phyloP scores from a whole-genome alignment of 2,113 vertebrate genomes.

The Perca fluviatilis region DNA sequence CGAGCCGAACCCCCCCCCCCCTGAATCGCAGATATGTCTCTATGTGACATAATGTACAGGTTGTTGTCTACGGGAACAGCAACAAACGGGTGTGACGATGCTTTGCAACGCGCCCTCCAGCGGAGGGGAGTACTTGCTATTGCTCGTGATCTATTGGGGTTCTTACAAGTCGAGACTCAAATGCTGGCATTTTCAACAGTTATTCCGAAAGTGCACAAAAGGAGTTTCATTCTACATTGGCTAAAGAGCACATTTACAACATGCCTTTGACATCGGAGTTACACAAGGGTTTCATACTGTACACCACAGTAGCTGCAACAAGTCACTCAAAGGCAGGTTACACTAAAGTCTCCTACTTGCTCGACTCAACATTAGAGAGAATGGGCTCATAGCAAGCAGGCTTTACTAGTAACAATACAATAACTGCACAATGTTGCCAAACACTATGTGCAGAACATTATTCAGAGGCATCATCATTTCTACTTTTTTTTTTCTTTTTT shows the following conservation, averaged over 20 bases:
- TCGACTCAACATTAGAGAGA: slow-evolving; percentile 52
- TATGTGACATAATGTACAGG: slow-evolving; percentile 36
- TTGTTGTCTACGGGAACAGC: slow-evolving; percentile 46
- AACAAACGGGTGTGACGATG: slow-evolving; percentile 64
- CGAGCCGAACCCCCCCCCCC: slow-evolving; percentile 16
- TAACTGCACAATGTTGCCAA: slow-evolving; percentile 76
- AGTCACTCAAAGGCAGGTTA: slow-evolving; percentile 72
- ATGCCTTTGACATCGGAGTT: slow-evolving; percentile 76
- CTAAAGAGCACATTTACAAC: slow-evolving; percentile 79
- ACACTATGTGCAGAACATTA: slow-evolving; percentile 80
- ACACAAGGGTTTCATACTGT: slow-evolving; percentile 62
- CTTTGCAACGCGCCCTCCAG: slow-evolving; percentile 30
- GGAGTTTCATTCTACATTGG: slow-evolving; percentile 76
- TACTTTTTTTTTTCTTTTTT: slow-evolving; percentile 20
- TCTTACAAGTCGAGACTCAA: slow-evolving; percentile 64
- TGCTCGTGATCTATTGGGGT: slow-evolving; percentile 56
- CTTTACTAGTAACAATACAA: slow-evolving; percentile 69
- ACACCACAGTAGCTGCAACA: slow-evolving; percentile 75
- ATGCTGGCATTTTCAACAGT: slow-evolving; percentile 80
- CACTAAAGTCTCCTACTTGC: slow-evolving; percentile 57
- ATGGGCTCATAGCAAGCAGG: slow-evolving; percentile 52
- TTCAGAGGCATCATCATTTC: slow-evolving; percentile 65
- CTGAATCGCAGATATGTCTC: slow-evolving; percentile 56
- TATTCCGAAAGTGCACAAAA: slow-evolving; percentile 81
- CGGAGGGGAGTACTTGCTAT: slow-evolving; percentile 47